A percentile compares a stretch with the other conserved stretches of the same genome.
Conservation (phyloP, 2,888 invertebrate species). For the Platycheirus rosarum region DNA sequence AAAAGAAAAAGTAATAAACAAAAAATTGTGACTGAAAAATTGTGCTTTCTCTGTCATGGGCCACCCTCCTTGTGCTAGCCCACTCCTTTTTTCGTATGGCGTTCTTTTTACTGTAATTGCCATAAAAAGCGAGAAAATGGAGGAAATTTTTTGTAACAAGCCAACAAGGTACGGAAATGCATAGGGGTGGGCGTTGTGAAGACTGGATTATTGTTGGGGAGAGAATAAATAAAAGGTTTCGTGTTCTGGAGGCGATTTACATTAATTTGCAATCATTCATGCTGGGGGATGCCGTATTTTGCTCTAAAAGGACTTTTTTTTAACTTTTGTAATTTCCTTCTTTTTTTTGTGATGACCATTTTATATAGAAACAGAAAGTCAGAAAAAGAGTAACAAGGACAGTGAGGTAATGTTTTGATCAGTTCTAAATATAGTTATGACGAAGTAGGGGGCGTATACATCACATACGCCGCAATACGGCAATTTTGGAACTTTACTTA, state of each 20-base stretch:
- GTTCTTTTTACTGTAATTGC: slow-evolving; percentile 63
- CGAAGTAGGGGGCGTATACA: no score
- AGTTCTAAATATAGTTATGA: no score
- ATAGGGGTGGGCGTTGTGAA: not conserved
- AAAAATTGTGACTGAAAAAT: slow-evolving; percentile 58
- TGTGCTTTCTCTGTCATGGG: slow-evolving; percentile 13
- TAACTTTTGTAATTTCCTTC: slow-evolving; percentile 37
- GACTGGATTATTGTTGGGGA: slow-evolving; percentile 39
- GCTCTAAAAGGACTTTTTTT: slow-evolving; percentile 53
- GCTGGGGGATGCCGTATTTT: slow-evolving; percentile 69
- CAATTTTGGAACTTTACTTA: no score
- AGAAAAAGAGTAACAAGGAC: no score
- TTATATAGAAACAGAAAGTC: not conserved
- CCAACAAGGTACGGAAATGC: not conserved
- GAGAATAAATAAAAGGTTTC: slow-evolving; percentile 67
- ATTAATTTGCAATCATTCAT: slow-evolving; percentile 74
- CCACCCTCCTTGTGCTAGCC: slow-evolving; percentile 4
- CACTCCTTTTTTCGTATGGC: slow-evolving; percentile 59
- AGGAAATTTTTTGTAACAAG: slow-evolving; percentile 11
- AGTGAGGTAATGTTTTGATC: no score
- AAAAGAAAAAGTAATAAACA: slow-evolving; percentile 40
- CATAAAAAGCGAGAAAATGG: slow-evolving; percentile 54
- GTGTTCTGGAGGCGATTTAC: slow-evolving; percentile 67
- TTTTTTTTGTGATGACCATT: not conserved
- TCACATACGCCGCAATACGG: no score